Base-by-base conservation (phyloP, 2,888 invertebrate species). In the Eilema depressum region DNA sequence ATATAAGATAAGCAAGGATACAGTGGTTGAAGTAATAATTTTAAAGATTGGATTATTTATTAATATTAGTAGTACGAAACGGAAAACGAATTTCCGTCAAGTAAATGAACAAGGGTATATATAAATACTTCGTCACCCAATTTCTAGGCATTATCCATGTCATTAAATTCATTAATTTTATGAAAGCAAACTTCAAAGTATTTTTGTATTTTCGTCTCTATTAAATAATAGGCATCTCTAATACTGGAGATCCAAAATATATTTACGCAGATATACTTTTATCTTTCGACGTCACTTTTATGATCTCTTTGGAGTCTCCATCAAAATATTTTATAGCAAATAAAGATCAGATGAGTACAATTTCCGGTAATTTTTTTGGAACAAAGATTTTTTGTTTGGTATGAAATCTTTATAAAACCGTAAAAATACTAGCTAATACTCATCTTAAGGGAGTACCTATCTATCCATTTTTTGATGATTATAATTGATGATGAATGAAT, bases 261-360 rank as follows among this genome's bases (percentile, higher is more conserved):
- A 25, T 23, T 68, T 71, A 75, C 69, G 66, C 62, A 53, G 41
- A 60, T 63, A 72, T 69, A 73, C 64, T 66, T 73, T 76, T 70
- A 73, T 72, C 70, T 74, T 73, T 80, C 74, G 71, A 75, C 75
- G 81, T 79, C 79, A 73, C 68, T 81, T 81, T 81, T 83, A 81
- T 71, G 79, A 74, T 68, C 71, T 72, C 65, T 66, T 71, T 28
- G n/a, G 28, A 23, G 73, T 77, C 71, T 80, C 77, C 73, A 82
- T 83, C 70, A 82, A 71, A 80, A 81, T 76, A 80, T 77, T 82
- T 81, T 80, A 83, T 70, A 61, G 66, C 72, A 25, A 70, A 75
- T 81, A 79, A 81, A 83, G 65, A 72, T 70, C 41, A 69, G 57
- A 75, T 70, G 77, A 75, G 71, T 59, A 68, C 37, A 74, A 73